Base-by-base conservation (phyloP, 1,140 invertebrate species). In the Leptoteleia sp. region DNA sequence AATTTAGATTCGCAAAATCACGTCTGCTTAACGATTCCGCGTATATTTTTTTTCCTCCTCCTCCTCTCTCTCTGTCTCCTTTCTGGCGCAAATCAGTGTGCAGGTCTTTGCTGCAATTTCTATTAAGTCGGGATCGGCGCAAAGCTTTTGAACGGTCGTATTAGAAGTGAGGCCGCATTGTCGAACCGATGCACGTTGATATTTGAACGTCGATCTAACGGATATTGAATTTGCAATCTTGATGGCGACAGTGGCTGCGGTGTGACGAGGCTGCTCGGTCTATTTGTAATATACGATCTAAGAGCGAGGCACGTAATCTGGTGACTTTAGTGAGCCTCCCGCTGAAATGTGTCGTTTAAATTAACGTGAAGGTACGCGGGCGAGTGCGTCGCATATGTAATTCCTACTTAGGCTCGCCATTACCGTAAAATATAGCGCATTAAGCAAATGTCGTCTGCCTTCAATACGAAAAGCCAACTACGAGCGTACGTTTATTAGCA, bases 361-460 rank as follows among this genome's bases (percentile, higher is more conserved):
- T 64, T 85, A 86, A 87, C 87, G 87, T 88, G 86, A 84, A 83
- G 86, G 87, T 87, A 88, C 86, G 86, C 83, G 77, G 77, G 61
- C n/a, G 81, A 85, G 81, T 83, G 85, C 80, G 79, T 84, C 79
- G 87, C 83, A 88, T 89, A 82, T 87, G 80, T 89, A 88, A 89
- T 88, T 83, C 80, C 83, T 87, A 81, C 83, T 88, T 85, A 84
- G 80, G 87, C 82, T 84, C 84, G 80, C 81, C 81, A 88, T 87
- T 88, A 87, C 81, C 43, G 80, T 87, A 85, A 88, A 83, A 84
- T 87, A 86, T 84, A 79, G 72, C 77, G 79, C 85, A 85, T 87
- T 85, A 85, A 84, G 80, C 59, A 72, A 77, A 68, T 80, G 70
- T 80, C 70, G 68, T 72, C 54, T 79, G 57, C 54, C 31, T 64